Conservation (phyloP, 2,888 invertebrate species). For the Eurois occulta region DNA sequence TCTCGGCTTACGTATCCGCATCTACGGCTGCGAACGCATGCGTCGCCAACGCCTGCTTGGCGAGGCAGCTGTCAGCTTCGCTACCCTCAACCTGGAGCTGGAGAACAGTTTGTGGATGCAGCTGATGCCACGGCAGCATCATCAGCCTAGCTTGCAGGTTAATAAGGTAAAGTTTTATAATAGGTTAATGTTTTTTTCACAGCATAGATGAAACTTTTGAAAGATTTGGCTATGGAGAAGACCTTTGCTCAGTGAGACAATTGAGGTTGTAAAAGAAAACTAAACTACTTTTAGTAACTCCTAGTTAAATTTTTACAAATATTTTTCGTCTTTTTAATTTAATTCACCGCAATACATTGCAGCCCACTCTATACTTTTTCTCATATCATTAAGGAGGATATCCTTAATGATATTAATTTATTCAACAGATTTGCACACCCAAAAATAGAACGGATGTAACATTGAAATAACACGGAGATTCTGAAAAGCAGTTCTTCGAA, state of each 20-base stretch:
- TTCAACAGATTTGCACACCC: not conserved
- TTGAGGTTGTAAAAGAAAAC: not conserved
- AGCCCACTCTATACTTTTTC: not conserved
- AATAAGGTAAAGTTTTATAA: constrained; percentile 28
- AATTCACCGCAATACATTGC: not conserved
- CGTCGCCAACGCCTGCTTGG: constrained; percentile 97
- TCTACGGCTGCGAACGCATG: constrained; percentile 98
- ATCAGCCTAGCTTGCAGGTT: constrained; percentile 81
- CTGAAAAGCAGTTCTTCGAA: no score
- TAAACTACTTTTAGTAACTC: not conserved
- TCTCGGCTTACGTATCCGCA: constrained; percentile 96
- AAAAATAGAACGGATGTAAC: not conserved
- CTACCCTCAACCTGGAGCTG: constrained; percentile 96
- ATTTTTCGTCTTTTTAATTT: not conserved
- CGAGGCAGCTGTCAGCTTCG: constrained; percentile 97
- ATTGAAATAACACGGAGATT: no score
- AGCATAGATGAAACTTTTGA: not conserved
- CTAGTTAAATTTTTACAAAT: not conserved
- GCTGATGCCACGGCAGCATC: constrained; percentile 92
- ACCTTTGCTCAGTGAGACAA: not conserved
- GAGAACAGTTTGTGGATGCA: constrained; percentile 98
- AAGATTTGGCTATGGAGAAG: not conserved
- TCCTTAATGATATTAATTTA: not conserved
- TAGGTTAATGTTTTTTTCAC: not conserved
- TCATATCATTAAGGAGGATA: not conserved